Evolutionary conservation across 2,888 invertebrate genomes (phyloP), one percentile per base, ranked within the genome.

Genomic region (Eurytoma adleriae): DNA sequence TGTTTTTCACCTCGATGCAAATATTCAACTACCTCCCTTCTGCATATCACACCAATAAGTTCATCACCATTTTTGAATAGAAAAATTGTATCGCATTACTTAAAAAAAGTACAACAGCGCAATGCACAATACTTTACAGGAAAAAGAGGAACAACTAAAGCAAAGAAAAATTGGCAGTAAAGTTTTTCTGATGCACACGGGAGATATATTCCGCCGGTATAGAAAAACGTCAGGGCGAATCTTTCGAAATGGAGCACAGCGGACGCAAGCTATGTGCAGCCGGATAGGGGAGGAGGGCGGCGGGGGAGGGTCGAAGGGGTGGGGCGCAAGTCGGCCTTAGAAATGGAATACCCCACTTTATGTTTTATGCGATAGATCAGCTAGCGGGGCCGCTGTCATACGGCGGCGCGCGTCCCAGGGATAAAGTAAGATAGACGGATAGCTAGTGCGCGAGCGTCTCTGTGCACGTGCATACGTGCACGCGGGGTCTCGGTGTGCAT

Each of bases 281-380:
- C 48, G 13, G 30, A 2, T 3, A 1, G 1, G 56, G 4, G 59
- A 14, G 67, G 80, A 69, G 56, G 69, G 70, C 27, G 27, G 12
- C 48, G 67, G 72, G 48, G 72, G 68, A 66, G 24, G 54, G 30
- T 7, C 0, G 30, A 20, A 52, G 13, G 27, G 61, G 48, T n/a
- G 13, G 50, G 54, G 24, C 16, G 67, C 61, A 56, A 82, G 80
- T 84, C 83, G 85, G 86, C 88, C 89, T 89, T 87, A 89, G 89
- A 88, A 90, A 89, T 88, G 89, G 89, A 89, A 90, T 89, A 90
- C 88, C 87, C 89, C 88, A 88, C 89, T 90, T 89, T 89, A 90
- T 89, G 89, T 90, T 90, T 90, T 89, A 89, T 90, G 88, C 88
- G 90, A 90, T 90, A 90, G 90, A 90, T 90, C 90, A 90, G 89